Evolutionary conservation across 1,140 invertebrate genomes (phyloP).

Genomic region (Ctenoplectra terminalis): DNA sequence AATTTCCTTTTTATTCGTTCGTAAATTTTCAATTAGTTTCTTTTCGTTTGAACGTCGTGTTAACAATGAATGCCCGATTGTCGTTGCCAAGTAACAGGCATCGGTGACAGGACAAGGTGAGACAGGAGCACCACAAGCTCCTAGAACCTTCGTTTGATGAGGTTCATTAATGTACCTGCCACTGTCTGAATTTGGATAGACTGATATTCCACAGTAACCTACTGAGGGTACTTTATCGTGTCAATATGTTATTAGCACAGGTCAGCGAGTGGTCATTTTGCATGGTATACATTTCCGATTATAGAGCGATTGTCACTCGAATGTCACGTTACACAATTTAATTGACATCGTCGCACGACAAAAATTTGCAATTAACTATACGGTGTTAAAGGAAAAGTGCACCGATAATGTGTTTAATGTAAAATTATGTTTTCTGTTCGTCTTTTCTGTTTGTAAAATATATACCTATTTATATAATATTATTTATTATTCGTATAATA

Average conservation of each 20-base stretch:
- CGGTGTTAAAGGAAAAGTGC: too few relatives aligned
- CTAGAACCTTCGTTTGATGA: conserved; percentile 47
- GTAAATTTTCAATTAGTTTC: neutral
- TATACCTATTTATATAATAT: too few relatives aligned
- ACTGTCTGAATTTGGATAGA: conserved; percentile 35
- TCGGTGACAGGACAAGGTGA: conserved; percentile 29
- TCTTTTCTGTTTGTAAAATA: too few relatives aligned
- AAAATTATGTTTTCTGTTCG: too few relatives aligned
- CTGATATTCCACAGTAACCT: conserved; percentile 5
- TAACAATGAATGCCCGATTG: neutral
- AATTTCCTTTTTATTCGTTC: neutral
- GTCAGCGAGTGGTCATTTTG: neutral
- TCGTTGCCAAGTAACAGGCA: neutral
- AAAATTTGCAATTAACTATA: too few relatives aligned
- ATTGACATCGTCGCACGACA: neutral
- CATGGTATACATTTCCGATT: neutral
- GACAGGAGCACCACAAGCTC: conserved; percentile 6
- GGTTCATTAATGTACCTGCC: conserved; percentile 53
- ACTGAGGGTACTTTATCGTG: conserved; percentile 18
- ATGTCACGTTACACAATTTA: neutral
- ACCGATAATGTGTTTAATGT: too few relatives aligned
- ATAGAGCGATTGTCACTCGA: neutral
- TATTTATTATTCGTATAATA: too few relatives aligned
- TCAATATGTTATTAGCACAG: conserved; percentile 30
- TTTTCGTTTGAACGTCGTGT: neutral